Conservation (phyloP, 1,140 invertebrate species). For the Papilio dardanus region DNA sequence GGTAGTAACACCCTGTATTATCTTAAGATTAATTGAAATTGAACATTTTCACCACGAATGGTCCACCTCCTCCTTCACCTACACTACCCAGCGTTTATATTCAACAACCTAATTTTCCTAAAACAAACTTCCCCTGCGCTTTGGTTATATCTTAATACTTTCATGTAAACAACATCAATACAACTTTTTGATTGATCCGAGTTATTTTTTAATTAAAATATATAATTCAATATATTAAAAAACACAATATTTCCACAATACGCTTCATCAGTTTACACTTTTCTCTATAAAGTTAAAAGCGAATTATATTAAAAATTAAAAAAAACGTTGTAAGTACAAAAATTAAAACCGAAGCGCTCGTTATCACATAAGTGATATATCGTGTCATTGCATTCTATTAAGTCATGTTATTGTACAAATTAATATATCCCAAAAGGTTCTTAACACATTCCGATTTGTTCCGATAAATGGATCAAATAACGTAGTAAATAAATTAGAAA, state of each 20-base stretch:
- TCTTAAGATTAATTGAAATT: slow-evolving; percentile 51
- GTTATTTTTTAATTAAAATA: background rate
- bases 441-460: too few species aligned
- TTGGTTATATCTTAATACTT: slow-evolving; percentile 25
- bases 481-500: too few species aligned
- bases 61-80: background rate
- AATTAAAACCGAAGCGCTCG: too few species aligned
- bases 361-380: background rate
- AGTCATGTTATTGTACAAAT: background rate
- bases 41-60: slow-evolving; percentile 38
- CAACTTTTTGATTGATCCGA: background rate
- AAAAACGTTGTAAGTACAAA: too few species aligned
- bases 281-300: too few species aligned
- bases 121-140: slow-evolving; percentile 6
- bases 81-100: slow-evolving; percentile 32
- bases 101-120: slow-evolving; percentile 34
- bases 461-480: too few species aligned
- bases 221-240: too few species aligned
- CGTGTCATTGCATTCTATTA: background rate
- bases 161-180: background rate
- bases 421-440: too few species aligned
- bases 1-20: slow-evolving; percentile 66
- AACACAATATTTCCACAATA: too few species aligned
- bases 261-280: too few species aligned
- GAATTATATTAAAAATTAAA: too few species aligned